These are phyloP conservation scores for Disparrhopalites patrizii DNA, from an alignment of 2,888 invertebrate species.

Conservation along the genomic window DNA sequence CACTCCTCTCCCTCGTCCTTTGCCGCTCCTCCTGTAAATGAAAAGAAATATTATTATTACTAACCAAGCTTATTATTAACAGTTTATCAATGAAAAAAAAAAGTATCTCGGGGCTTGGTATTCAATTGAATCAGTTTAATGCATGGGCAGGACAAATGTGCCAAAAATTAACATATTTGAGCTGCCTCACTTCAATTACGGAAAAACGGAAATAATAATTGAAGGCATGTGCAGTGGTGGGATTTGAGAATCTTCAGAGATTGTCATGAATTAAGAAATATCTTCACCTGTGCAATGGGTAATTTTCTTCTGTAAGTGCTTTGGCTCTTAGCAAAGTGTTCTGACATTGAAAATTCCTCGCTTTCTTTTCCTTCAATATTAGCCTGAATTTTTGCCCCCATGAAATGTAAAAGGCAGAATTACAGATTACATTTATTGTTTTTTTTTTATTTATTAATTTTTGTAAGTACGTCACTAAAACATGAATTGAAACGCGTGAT, in stretches of 20 bases:
- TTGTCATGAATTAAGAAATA: slow-evolving; percentile 25
- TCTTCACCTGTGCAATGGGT: slow-evolving; percentile 44
- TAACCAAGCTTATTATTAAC: background rate
- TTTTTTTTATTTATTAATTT: too few relatives aligned
- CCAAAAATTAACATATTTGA: background rate
- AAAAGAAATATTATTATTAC: background rate
- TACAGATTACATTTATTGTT: too few relatives aligned
- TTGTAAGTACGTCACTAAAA: too few relatives aligned
- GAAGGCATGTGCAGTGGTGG: too few relatives aligned
- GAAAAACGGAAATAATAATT: background rate
- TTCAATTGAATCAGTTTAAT: too few relatives aligned
- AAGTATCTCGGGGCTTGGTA: too few relatives aligned
- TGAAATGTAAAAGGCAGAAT: too few relatives aligned
- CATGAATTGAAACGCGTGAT: too few relatives aligned
- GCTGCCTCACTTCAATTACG: background rate
- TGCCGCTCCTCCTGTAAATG: slow-evolving; percentile 84
- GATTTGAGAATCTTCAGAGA: too few relatives aligned
- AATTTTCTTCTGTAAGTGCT: slow-evolving; percentile 36
- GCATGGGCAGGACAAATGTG: background rate
- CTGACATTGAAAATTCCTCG: slow-evolving; percentile 29
- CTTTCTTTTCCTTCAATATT: slow-evolving; percentile 6
- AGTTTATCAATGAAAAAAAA: too few relatives aligned
- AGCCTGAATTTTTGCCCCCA: too few relatives aligned
- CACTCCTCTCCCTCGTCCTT: slow-evolving; percentile 66
- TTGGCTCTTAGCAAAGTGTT: slow-evolving; percentile 40